Conservation (phyloP, 1,140 invertebrate species). For the Anastatus disparis region DNA sequence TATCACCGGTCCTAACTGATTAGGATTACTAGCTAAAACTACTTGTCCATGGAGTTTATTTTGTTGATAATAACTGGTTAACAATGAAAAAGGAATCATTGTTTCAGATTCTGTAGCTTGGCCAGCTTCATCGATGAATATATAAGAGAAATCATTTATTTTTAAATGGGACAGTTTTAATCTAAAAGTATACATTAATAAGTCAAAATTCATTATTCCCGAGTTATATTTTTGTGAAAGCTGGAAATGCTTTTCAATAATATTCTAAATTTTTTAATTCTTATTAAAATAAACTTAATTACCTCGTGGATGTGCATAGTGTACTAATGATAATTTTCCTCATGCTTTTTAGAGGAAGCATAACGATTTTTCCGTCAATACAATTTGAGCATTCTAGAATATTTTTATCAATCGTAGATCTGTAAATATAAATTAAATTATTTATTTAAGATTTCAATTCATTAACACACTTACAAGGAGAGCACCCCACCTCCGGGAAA, state of each 20-base stretch:
- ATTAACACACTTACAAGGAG: no score
- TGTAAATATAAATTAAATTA: slow-evolving; percentile 43
- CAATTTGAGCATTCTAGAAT: slow-evolving; percentile 58
- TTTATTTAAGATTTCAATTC: slow-evolving; percentile 22
- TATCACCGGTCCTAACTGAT: slow-evolving; percentile 83
- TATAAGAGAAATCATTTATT: slow-evolving; percentile 77
- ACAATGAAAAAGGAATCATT: slow-evolving; percentile 73
- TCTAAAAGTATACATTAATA: slow-evolving; percentile 40
- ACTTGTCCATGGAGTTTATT: slow-evolving; percentile 65
- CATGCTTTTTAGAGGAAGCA: slow-evolving; percentile 50
- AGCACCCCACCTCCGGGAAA: no score
- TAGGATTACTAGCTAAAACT: slow-evolving; percentile 85
- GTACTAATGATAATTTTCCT: slow-evolving; percentile 65
- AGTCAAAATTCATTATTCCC: no score
- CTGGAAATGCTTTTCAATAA: no score
- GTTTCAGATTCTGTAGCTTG: slow-evolving; percentile 83
- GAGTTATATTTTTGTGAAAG: no score
- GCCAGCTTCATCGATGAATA: slow-evolving; percentile 90
- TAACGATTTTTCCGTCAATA: slow-evolving; percentile 43
- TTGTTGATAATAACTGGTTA: slow-evolving; percentile 49
- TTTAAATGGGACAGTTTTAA: slow-evolving; percentile 46
- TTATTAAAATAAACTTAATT: no score
- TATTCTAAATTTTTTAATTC: no score
- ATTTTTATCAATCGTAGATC: slow-evolving; percentile 46
- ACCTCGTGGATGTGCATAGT: slow-evolving; percentile 56